phyloP scores from a whole-genome alignment of 2,113 vertebrate species.

The Chamaetylas fuelleborni region DNA sequence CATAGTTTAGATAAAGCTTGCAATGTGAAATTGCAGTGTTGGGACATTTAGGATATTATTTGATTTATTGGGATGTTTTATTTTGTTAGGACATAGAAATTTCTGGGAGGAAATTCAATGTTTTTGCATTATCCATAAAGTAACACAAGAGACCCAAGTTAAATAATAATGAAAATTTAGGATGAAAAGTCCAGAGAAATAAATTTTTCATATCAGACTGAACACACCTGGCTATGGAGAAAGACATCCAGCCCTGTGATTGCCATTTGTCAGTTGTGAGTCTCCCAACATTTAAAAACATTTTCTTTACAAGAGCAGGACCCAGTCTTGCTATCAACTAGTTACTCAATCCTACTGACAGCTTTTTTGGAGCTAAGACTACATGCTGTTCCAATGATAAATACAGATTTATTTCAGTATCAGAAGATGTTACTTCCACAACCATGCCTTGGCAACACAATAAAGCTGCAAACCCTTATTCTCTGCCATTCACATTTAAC shows the following conservation, averaged over 20 bases:
- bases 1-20: background rate
- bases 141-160: background rate
- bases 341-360: rapidly evolving
- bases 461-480: background rate
- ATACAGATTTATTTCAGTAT: background rate
- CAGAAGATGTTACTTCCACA: rapidly evolving
- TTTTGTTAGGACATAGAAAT: background rate
- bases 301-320: background rate
- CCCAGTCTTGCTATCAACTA: background rate
- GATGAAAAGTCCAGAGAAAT: background rate
- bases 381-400: background rate
- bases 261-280: background rate
- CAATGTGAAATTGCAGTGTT: background rate
- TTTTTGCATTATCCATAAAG: background rate
- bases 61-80: background rate
- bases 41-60: background rate
- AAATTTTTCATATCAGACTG: background rate
- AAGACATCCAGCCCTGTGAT: background rate
- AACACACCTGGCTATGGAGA: background rate
- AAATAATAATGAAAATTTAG: background rate
- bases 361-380: background rate
- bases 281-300: background rate
- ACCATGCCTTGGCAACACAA: background rate
- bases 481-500: background rate
- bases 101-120: background rate